Evolutionary conservation across 64 coral and sea anemone genomes (phyloP).

Genomic region (Actinia tenebrosa): DNA sequence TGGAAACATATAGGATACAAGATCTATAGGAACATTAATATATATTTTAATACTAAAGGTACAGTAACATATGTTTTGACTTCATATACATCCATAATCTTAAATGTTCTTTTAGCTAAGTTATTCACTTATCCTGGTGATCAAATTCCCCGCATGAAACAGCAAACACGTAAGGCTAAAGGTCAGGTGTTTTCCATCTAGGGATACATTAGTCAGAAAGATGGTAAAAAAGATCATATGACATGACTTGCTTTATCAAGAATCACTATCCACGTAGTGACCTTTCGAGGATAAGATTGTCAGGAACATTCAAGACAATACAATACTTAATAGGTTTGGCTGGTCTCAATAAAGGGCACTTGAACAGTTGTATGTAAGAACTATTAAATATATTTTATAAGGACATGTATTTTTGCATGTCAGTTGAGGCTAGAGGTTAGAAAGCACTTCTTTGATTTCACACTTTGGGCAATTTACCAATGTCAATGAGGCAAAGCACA

Average conservation of each 20-base stretch:
- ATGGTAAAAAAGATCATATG: background rate
- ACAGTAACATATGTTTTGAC: too few relatives aligned
- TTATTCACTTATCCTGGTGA: background rate
- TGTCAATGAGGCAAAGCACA: background rate
- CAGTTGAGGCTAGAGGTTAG: background rate
- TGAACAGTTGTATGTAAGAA: background rate
- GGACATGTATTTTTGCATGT: background rate
- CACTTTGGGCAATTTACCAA: background rate
- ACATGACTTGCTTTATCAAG: background rate
- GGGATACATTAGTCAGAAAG: background rate
- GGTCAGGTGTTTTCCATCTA: background rate
- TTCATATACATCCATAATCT: background rate
- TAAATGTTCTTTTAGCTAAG: background rate
- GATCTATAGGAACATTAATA: background rate
- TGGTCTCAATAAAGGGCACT: background rate
- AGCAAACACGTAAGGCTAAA: background rate
- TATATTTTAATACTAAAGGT: background rate
- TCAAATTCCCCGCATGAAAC: background rate
- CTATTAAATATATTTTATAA: background rate
- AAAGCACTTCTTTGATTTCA: conserved; percentile 7
- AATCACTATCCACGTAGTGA: background rate
- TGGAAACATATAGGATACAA: background rate
- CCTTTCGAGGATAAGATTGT: background rate
- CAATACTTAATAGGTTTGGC: background rate
- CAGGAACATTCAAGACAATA: background rate